Conservation (phyloP, 1,140 invertebrate species). For the Pseudomyrmex cubaensis region DNA sequence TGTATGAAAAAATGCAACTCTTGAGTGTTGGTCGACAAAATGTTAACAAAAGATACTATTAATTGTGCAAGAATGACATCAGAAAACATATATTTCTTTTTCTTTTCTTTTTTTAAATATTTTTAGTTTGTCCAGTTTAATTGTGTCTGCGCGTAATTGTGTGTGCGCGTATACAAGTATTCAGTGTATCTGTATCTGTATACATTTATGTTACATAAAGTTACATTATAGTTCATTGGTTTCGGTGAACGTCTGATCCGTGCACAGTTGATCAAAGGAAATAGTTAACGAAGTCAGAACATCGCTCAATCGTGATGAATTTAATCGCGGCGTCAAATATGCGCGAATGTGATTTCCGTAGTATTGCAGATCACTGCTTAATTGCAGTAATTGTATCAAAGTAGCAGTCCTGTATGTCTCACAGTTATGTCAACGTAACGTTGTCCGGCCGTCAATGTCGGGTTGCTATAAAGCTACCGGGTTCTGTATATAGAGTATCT, state of each 20-base stretch:
- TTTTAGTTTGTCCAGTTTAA: neutral
- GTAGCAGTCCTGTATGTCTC: constrained; percentile 58
- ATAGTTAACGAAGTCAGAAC: constrained; percentile 36
- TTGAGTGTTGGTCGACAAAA: neutral
- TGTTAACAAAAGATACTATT: constrained; percentile 5
- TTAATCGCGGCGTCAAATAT: constrained; percentile 55
- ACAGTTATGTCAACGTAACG: constrained; percentile 58
- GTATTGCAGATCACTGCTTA: constrained; percentile 65
- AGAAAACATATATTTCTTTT: neutral
- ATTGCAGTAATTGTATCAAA: constrained; percentile 72
- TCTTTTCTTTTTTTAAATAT: neutral
- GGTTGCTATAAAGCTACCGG: constrained; percentile 58
- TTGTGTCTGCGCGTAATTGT: neutral
- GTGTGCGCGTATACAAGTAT: no score
- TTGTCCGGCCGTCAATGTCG: neutral
- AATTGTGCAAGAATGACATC: neutral
- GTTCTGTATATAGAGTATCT: no score
- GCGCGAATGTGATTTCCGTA: constrained; percentile 67
- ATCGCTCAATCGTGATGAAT: constrained; percentile 60
- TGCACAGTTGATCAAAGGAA: constrained; percentile 38
- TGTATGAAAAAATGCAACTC: constrained; percentile 11
- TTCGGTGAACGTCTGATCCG: constrained; percentile 14
- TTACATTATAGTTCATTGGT: neutral
- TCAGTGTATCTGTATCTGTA: neutral
- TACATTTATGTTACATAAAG: no score